phyloP scores from a whole-genome alignment of 2,113 vertebrate genomes.

The Desmodus rotundus region DNA sequence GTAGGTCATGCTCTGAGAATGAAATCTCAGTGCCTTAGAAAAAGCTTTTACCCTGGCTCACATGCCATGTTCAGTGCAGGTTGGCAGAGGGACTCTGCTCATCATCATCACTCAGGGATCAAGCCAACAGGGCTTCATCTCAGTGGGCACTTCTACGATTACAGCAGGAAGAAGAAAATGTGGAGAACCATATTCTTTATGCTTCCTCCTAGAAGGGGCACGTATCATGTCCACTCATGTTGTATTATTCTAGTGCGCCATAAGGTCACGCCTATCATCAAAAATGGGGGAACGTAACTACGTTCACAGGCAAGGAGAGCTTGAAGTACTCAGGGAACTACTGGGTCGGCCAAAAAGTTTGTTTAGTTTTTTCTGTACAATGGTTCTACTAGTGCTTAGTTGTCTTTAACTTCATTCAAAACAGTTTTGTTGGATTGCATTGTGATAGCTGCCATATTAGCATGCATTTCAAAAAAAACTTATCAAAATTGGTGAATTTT shows the following conservation, averaged over 20 bases:
- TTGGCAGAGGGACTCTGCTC: background rate
- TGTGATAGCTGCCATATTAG: no score
- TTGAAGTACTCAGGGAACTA: background rate
- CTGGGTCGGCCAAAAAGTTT: no score
- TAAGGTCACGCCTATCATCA: background rate
- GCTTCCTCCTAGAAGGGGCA: background rate
- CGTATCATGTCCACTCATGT: background rate
- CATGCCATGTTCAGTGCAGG: background rate
- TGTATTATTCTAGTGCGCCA: background rate
- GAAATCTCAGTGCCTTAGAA: background rate
- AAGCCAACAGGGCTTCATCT: background rate
- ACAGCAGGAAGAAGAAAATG: background rate
- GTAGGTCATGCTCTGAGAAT: background rate
- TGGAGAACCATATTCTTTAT: background rate
- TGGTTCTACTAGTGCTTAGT: no score
- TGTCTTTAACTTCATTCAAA: no score
- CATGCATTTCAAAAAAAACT: no score
- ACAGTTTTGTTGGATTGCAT: no score
- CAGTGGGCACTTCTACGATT: background rate
- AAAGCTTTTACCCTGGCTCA: background rate
- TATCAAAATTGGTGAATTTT: no score
- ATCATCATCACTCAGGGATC: background rate
- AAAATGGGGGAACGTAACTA: rapidly evolving
- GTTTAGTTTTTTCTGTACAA: no score
- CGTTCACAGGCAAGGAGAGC: background rate